Conservation (phyloP, 2,797 vertebrate species). For the Hypotaenidia philippensis region DNA sequence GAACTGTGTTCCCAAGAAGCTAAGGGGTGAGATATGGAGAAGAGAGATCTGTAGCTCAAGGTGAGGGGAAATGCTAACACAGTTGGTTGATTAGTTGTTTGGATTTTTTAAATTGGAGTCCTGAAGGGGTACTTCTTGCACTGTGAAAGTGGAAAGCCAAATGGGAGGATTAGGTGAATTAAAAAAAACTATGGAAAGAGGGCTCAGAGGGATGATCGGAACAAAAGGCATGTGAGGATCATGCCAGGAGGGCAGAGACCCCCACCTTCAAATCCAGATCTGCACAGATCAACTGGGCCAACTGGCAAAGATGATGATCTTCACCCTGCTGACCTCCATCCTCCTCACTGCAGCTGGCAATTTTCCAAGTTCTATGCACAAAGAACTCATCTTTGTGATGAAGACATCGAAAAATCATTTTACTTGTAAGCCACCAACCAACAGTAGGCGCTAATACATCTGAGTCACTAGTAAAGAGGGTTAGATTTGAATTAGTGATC, state of each 20-base stretch:
- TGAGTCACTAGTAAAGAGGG: background rate
- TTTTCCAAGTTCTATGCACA: accelerated
- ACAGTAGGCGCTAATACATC: background rate
- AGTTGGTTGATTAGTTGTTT: background rate
- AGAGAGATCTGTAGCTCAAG: background rate
- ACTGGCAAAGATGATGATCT: background rate
- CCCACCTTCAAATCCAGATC: background rate
- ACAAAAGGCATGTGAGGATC: background rate
- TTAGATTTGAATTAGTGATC: background rate
- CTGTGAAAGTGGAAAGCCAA: background rate
- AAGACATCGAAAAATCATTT: background rate
- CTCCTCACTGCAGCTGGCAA: background rate
- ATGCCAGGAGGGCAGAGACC: background rate
- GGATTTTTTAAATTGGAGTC: background rate
- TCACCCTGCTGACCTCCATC: accelerated
- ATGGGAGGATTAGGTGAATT: background rate
- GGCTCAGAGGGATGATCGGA: background rate
- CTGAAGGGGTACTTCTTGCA: background rate
- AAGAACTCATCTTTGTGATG: background rate
- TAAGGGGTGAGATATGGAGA: background rate
- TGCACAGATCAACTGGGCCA: accelerated
- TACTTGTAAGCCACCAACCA: background rate
- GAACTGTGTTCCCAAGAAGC: background rate
- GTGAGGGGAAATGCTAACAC: background rate
- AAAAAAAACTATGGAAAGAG: background rate